Evolutionary conservation across 2,113 vertebrate genomes (phyloP), one percentile per base, ranked within the genome.

Genomic region (Hyperopisus bebe): DNA sequence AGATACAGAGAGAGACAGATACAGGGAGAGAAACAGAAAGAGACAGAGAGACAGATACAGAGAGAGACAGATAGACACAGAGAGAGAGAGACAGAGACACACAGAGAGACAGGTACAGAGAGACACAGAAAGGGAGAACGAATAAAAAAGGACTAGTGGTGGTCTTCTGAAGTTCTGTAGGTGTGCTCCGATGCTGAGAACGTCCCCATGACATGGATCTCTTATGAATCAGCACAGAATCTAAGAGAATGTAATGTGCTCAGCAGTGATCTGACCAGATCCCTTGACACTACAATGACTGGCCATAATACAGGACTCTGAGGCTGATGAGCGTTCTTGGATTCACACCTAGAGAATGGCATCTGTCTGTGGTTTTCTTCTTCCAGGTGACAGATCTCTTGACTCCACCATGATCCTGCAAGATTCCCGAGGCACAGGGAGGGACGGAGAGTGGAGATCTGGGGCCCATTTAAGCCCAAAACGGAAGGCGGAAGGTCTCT

Each of bases 311-410:
- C 84, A 50, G 6, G n/a, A 86, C 84, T 95, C 90, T 92, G 92
- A 93, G 88, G 93, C 91, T 48, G 44, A 48, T 91, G 50, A 35
- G 91, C 93, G 92, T 93, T 90, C 94, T 93, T 88, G 93, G 88
- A n/a, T 66, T 51, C 48, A 27, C n/a, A 51, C 46, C 47, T 86
- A 48, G 11, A 47, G 27, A 83, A 83, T 1, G 6, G 80, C 19
- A 48, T 11, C 10, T 86, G n/a, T 53, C 50, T 51, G 13, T 53
- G 27, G 46, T 48, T 24, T 86, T 46, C 24, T 50, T 13, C 83
- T 91, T 93, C 90, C 90, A 90, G 89, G 48, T 87, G 90, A 92
- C 89, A 88, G 90, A 86, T 55, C 13, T 87, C 17, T 51, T 55
- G 88, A 62, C 89, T 90, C 47, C 58, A 80, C 91, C 62, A 92